Evolutionary conservation across 2,113 vertebrate genomes (phyloP).

Genomic region (Rutilus rutilus): DNA sequence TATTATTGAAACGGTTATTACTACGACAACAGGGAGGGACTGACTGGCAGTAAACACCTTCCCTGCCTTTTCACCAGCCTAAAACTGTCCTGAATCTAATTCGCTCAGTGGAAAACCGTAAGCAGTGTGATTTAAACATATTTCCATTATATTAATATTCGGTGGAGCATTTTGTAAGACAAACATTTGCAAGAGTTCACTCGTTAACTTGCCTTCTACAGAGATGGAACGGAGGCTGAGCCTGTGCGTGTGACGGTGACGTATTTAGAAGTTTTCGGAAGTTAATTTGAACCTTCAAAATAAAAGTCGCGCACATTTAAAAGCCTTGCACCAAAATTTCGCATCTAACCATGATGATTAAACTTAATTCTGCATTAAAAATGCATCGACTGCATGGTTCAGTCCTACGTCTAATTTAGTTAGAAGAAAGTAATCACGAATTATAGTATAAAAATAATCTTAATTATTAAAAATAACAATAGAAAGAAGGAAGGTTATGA

Average conservation of each 20-base stretch:
- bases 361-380: neutral
- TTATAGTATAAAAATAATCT: neutral
- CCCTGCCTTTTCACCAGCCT: neutral
- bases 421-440: neutral
- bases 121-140: neutral
- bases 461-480: too few relatives aligned
- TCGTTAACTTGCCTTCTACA: conserved; percentile 31
- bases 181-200: neutral
- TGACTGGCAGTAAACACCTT: neutral
- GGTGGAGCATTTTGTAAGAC: neutral
- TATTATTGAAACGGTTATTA: neutral
- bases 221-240: neutral
- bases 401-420: neutral
- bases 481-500: neutral
- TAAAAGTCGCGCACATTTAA: conserved; percentile 1
- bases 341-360: neutral
- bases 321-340: neutral
- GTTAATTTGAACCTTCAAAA: neutral
- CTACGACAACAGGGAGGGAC: neutral
- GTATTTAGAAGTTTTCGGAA: neutral
- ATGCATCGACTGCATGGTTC: neutral
- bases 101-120: neutral
- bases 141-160: neutral
- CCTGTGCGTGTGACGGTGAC: neutral
- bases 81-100: neutral